Percentiles rank a stretch among this genome's conserved stretches.
Evolutionary conservation across 2,888 invertebrate genomes (phyloP).

Genomic region (Petrophora chlorosata): DNA sequence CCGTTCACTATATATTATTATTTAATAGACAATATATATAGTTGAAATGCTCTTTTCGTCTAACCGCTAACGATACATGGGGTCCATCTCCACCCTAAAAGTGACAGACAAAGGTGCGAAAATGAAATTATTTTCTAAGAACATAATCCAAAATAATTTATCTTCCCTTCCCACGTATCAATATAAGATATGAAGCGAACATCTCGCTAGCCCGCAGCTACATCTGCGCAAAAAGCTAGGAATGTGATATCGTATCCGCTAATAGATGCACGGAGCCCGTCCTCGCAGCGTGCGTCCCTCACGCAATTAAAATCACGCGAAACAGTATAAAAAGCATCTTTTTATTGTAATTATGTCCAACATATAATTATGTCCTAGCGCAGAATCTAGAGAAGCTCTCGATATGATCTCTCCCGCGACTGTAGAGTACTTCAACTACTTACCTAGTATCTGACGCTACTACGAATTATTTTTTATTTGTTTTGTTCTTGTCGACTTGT

Average conservation of each 20-base stretch:
- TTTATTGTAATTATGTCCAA: conserved; percentile 7
- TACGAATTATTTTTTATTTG: no score
- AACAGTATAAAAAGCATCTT: conserved; percentile 12
- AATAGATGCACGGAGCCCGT: not conserved
- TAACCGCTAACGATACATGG: no score
- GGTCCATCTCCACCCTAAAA: no score
- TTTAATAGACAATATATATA: no score
- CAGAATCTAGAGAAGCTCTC: not conserved
- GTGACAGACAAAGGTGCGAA: no score
- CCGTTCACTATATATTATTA: no score
- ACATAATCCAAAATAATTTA: not conserved
- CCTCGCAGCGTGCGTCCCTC: not conserved
- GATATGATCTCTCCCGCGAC: not conserved
- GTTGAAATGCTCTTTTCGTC: no score
- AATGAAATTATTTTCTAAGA: no score
- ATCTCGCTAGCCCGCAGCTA: not conserved
- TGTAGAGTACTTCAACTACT: not conserved
- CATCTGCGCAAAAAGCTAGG: not conserved
- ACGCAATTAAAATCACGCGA: conserved; percentile 10
- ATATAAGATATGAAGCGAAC: not conserved
- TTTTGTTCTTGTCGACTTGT: no score
- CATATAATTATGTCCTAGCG: conserved; percentile 4
- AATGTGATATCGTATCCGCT: conserved; percentile 1
- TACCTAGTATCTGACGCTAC: no score
- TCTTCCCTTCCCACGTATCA: not conserved